Base-by-base conservation (phyloP, 2,113 vertebrate genomes). In the Brachionichthys hirsutus region DNA sequence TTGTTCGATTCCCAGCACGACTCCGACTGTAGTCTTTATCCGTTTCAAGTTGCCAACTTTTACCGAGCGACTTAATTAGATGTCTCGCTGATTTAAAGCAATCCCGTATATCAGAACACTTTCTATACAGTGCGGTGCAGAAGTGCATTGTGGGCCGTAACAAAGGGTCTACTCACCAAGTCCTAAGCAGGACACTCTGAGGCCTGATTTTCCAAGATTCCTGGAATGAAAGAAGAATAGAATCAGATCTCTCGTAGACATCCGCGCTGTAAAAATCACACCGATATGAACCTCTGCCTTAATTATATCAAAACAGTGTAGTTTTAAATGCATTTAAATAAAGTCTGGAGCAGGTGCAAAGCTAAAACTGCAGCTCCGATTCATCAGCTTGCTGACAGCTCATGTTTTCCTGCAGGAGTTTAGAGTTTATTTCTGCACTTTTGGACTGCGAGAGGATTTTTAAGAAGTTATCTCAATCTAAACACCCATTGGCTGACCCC, bases 171-270 rank as follows among this genome's bases (percentile, higher is more conserved):
- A 95, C 95, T 96, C 84, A 98, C 95, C 95, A 22, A 98, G 80
- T 66, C 95, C 95, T 18, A 98, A 86, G 81, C 95, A 98, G 0
- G 95, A 98, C 60, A 98, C 95, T 88, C 95, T 86, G 72, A 97
- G 93, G 85, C 95, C 95, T 0, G 95, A 97, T 85, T 98, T 98
- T 1, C 95, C 95, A n/a, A 98, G 94, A 86, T 98, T 98, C 73
- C 95, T 98, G 81, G 42, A 88, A 90, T 17, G 70, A 82, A 11
- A 73, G 18, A 66, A 14, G 11, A 63, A 54, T 30, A 2, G 10
- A 7, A 41, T 73, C 20, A 70, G 4, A 20, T 61, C 13, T 49
- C 1, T 2, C 44, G 18, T 38, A 20, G 3, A 17, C 35, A 4
- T 2, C 38, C 18, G 35, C 20, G n/a, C n/a, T n/a, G n/a, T n/a